Evolutionary conservation across 2,797 vertebrate species (phyloP), one percentile per base, ranked within the genome.

Genomic region (Remorina albescens): DNA sequence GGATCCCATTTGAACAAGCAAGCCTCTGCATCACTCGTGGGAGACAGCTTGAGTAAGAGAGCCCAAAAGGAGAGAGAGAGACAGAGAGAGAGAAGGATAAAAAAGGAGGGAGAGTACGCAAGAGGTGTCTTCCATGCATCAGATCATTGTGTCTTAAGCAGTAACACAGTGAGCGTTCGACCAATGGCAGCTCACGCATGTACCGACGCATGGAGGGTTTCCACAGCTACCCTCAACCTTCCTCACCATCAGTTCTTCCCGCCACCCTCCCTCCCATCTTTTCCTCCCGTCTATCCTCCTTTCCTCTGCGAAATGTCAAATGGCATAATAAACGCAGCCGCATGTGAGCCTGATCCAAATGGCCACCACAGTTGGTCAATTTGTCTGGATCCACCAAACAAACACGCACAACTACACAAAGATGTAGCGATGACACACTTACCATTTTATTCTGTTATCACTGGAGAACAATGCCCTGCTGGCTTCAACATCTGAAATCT

Each of bases 211-310:
- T 32, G 49, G 71, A 91, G 89, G 91, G 92, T 94, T 93, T 94
- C 92, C 90, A 91, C 91, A 86, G 88, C 83, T 92, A 93, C 90
- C 89, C 88, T 82, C 62, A 87, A 56, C 86, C 87, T 85, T 83
- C 85, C 83, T 69, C 37, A 18, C 59, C 78, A 51, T 74, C 77
- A 55, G 71, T 70, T 54, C 86, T 57, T 55, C 57, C 65, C 41
- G 15, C 30, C 23, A 6, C 71, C 64, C 39, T 8, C 59, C 16
- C 34, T 15, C 32, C 8, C 49, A 30, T 3, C 12, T 26, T 30
- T 25, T 7, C 16, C 70, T 59, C 37, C n/a, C 12, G 21, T 66
- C 67, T 16, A 25, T 71, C 78, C 64, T 62, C 53, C 80, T 74
- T 74, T 82, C 34, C 71, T 65, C 74, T 50, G 77, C 83, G 54